A percentile compares a stretch with the other conserved stretches of the same genome.
Conservation (phyloP, 2,797 vertebrate species). For the Pterois miles region DNA sequence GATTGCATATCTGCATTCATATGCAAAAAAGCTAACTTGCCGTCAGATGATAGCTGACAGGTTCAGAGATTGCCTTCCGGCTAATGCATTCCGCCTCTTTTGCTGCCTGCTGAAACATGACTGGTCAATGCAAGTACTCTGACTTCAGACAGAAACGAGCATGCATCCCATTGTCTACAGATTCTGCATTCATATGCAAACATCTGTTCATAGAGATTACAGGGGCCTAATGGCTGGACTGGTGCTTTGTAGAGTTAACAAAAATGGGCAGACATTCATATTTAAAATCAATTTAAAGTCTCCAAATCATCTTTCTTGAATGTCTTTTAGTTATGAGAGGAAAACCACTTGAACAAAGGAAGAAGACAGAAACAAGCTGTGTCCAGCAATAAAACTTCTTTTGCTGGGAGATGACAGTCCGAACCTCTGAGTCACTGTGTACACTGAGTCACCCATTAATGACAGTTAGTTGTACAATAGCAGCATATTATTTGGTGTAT, state of each 20-base stretch:
- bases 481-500: background rate
- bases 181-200: background rate
- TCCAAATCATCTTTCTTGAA: background rate
- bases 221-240: background rate
- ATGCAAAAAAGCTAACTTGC: too few relatives aligned
- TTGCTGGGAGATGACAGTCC: background rate
- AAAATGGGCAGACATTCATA: background rate
- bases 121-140: too few relatives aligned
- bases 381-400: background rate
- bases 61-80: too few relatives aligned
- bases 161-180: too few relatives aligned
- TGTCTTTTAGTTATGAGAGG: background rate
- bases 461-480: slow-evolving; percentile 1
- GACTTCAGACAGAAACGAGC: too few relatives aligned
- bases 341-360: background rate
- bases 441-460: slow-evolving; percentile 10
- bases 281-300: slow-evolving; percentile 21
- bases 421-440: slow-evolving; percentile 11
- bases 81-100: too few relatives aligned
- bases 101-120: too few relatives aligned
- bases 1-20: too few relatives aligned
- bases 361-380: background rate
- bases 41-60: too few relatives aligned
- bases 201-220: background rate
- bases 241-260: background rate